These are phyloP conservation scores for Agelastica alni DNA, from an alignment of 2,888 invertebrate genomes.

Conservation along the genomic window DNA sequence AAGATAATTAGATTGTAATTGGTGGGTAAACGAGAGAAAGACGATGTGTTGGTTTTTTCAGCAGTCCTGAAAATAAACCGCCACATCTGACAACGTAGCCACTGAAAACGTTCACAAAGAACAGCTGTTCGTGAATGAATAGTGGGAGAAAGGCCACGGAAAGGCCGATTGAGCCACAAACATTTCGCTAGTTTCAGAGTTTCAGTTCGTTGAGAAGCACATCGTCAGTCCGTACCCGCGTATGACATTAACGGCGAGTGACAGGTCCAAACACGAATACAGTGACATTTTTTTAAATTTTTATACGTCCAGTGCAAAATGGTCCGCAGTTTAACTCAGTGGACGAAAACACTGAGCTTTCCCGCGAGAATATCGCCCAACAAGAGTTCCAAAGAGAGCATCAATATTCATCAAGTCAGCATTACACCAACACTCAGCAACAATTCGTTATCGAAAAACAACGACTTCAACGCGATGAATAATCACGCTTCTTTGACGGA, in stretches of 20 bases:
- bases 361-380: slow-evolving; percentile 84
- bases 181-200: slow-evolving; percentile 35
- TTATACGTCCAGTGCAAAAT: slow-evolving; percentile 61
- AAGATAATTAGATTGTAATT: not conserved
- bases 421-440: slow-evolving; percentile 67
- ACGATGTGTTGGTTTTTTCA: not conserved
- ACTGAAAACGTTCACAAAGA: slow-evolving; percentile 34
- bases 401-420: slow-evolving; percentile 62
- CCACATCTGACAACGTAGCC: slow-evolving; percentile 10
- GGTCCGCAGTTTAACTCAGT: slow-evolving; percentile 87
- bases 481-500: slow-evolving; percentile 48
- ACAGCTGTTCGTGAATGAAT: slow-evolving; percentile 51
- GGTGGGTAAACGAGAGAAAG: no score
- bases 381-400: slow-evolving; percentile 74
- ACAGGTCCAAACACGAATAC: not conserved
- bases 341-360: slow-evolving; percentile 90
- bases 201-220: slow-evolving; percentile 22
- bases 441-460: slow-evolving; percentile 52
- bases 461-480: slow-evolving; percentile 53
- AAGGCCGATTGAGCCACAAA: slow-evolving; percentile 52
- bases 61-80: not conserved
- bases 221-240: slow-evolving; percentile 6
- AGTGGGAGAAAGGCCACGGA: slow-evolving; percentile 53
- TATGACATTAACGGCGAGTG: not conserved
- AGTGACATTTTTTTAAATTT: no score